Evolutionary conservation across 2,113 vertebrate species (phyloP).

Genomic region (Dendropsophus ebraccatus): DNA sequence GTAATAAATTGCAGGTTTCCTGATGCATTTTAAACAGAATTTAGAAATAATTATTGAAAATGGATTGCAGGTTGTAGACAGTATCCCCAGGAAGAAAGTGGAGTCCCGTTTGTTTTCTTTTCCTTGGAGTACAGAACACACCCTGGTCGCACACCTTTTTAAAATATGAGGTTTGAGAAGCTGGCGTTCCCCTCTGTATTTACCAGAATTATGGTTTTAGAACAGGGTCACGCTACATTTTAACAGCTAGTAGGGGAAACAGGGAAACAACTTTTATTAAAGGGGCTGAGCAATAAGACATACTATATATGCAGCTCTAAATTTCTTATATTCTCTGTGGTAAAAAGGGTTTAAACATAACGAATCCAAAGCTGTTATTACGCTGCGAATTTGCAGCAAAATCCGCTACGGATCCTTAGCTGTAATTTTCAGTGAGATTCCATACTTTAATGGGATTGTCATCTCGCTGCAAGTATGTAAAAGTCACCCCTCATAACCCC

Average conservation of each 20-base stretch:
- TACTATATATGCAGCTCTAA: background rate
- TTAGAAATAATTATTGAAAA: conserved; percentile 52
- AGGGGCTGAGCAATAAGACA: background rate
- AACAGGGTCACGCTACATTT: background rate
- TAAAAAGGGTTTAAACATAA: background rate
- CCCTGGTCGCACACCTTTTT: conserved; percentile 10
- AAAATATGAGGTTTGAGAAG: conserved; percentile 12
- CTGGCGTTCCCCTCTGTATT: background rate
- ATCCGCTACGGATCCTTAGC: no score
- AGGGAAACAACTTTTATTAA: background rate
- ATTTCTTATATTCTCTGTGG: background rate
- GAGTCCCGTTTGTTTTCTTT: conserved; percentile 31
- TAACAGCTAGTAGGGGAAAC: background rate
- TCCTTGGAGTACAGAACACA: conserved; percentile 1
- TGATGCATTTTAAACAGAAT: conserved; percentile 35
- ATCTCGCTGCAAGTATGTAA: no score
- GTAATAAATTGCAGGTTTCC: conserved; percentile 42
- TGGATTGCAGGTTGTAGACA: conserved; percentile 45
- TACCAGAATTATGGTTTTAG: background rate
- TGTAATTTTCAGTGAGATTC: no score
- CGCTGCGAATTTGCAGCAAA: no score
- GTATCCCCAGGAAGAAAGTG: conserved; percentile 19
- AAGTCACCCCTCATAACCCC: no score
- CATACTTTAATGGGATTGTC: no score
- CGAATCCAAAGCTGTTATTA: no score